phyloP scores from a whole-genome alignment of 1,140 invertebrate species.

The Leptinotarsa lineolata region DNA sequence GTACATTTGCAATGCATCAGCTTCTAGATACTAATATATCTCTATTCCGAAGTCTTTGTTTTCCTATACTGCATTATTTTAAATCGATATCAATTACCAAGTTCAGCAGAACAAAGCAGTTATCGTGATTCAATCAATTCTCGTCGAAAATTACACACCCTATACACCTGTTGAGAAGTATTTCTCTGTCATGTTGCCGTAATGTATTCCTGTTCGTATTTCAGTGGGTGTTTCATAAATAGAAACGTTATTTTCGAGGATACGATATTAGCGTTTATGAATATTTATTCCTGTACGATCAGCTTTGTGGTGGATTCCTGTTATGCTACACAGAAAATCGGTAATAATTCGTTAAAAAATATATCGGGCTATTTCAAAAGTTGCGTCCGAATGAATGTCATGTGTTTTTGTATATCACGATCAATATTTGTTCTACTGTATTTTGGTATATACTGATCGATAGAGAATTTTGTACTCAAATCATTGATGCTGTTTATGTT shows the following conservation, averaged over 20 bases:
- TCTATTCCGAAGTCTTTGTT: too few species aligned
- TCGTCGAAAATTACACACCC: background rate
- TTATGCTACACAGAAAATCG: background rate
- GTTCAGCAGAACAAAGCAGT: background rate
- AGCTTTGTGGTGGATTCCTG: background rate
- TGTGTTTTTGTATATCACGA: too few species aligned
- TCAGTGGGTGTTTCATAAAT: conserved; percentile 17
- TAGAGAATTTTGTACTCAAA: too few species aligned
- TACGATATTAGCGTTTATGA: conserved; percentile 16
- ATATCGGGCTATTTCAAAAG: too few species aligned
- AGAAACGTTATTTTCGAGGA: conserved; percentile 16
- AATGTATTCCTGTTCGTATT: background rate
- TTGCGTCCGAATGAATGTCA: too few species aligned
- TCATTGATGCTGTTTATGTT: too few species aligned
- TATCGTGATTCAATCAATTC: background rate
- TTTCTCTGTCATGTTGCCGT: conserved; percentile 2
- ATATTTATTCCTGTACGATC: conserved; percentile 10
- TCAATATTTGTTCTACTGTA: too few species aligned
- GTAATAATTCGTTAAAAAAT: too few species aligned
- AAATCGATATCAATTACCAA: background rate
- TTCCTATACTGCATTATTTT: too few species aligned
- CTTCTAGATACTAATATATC: too few species aligned
- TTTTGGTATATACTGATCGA: too few species aligned
- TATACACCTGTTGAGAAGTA: background rate
- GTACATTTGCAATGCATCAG: too few species aligned